phyloP scores from a whole-genome alignment of 2,888 invertebrate species.

The Neoscelio sp. region DNA sequence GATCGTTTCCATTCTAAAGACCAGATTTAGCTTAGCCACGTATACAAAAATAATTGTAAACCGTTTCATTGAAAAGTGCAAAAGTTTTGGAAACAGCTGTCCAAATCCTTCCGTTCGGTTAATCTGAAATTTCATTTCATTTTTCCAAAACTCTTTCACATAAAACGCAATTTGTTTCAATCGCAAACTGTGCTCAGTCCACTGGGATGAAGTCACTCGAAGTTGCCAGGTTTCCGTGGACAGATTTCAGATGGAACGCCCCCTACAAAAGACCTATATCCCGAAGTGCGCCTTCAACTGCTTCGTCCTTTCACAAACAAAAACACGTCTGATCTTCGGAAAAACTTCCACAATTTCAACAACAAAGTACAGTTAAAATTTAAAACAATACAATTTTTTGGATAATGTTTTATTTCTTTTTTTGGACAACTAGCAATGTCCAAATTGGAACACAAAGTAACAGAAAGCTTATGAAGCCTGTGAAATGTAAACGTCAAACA shows the following conservation, averaged over 20 bases:
- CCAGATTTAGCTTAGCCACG: too few species aligned
- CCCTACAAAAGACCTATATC: conserved; percentile 95
- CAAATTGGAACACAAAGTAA: conserved; percentile 18
- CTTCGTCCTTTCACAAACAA: conserved; percentile 91
- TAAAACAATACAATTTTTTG: too few species aligned
- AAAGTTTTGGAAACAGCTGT: conserved; percentile 1
- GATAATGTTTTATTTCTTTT: too few species aligned
- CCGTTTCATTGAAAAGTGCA: neutral
- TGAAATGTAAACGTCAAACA: too few species aligned
- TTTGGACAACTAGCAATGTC: conserved; percentile 19
- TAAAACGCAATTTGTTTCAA: conserved; percentile 9
- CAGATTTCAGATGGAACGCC: conserved; percentile 73
- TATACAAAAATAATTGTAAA: conserved; percentile 1
- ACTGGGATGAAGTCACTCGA: conserved; percentile 70
- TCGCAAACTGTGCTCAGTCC: neutral
- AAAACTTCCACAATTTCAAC: conserved; percentile 49
- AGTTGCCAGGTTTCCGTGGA: conserved; percentile 75
- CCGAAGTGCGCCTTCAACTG: conserved; percentile 95
- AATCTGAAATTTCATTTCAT: neutral
- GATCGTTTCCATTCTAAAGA: neutral
- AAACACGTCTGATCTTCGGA: conserved; percentile 80
- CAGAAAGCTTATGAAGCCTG: too few species aligned
- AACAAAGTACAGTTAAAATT: neutral
- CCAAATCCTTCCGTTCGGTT: neutral
- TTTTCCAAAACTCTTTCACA: conserved; percentile 35